These are phyloP conservation scores for Centropus unirufus DNA, from an alignment of 2,113 vertebrate genomes.

Conservation along the genomic window DNA sequence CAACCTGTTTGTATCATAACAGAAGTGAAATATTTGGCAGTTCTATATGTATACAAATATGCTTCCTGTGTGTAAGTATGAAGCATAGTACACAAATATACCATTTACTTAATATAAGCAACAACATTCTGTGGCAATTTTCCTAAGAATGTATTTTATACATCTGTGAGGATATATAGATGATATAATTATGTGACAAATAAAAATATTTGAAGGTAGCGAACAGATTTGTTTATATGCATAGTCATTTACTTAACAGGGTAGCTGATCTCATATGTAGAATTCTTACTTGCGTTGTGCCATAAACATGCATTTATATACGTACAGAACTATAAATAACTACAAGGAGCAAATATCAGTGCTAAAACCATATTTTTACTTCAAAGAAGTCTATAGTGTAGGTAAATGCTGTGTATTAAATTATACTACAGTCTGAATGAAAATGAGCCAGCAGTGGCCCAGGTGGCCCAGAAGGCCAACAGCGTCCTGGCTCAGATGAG, in stretches of 20 bases:
- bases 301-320: not conserved
- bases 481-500: no score
- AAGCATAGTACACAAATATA: conserved; percentile 57
- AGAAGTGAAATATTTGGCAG: conserved; percentile 59
- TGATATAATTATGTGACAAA: conserved; percentile 75
- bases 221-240: conserved; percentile 77
- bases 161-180: conserved; percentile 70
- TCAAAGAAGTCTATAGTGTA: not conserved
- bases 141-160: conserved; percentile 68
- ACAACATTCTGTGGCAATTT: conserved; percentile 74
- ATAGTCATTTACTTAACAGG: conserved; percentile 39
- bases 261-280: conserved; percentile 56
- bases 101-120: conserved; percentile 67
- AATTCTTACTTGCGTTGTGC: conserved; percentile 5
- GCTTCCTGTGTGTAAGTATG: conserved; percentile 15
- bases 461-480: no score
- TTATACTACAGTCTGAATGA: accelerated
- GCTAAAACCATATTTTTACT: not conserved
- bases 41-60: conserved; percentile 64
- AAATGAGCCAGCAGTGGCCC: no score
- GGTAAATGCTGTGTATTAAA: accelerated
- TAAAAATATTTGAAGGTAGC: conserved; percentile 76
- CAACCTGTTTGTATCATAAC: conserved; percentile 48
- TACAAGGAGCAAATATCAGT: not conserved
- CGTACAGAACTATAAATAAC: not conserved